phyloP scores from a whole-genome alignment of 2,113 vertebrate species.

The Rissa tridactyla region DNA sequence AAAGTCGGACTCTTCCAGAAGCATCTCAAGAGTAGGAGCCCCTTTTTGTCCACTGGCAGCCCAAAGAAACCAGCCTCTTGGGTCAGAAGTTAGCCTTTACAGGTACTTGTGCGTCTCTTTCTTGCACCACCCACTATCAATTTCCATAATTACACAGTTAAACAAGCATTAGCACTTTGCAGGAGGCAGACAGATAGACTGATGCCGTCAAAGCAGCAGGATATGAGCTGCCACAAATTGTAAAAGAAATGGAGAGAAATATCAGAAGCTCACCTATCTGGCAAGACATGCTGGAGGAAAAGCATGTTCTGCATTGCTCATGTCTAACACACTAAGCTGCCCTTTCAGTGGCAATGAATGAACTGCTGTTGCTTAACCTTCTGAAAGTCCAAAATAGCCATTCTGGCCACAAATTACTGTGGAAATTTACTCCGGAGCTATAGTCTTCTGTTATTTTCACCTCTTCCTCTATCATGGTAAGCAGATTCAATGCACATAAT shows the following conservation, averaged over 20 bases:
- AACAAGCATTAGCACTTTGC: neutral
- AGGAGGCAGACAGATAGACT: neutral
- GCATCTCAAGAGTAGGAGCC: neutral
- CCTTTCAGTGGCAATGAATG: neutral
- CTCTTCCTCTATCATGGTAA: neutral
- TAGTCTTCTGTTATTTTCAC: neutral
- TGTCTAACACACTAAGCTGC: neutral
- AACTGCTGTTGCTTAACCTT: neutral
- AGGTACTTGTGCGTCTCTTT: neutral
- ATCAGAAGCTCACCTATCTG: neutral
- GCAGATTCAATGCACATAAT: neutral
- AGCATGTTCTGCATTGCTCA: neutral
- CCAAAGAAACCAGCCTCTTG: neutral
- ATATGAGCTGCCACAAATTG: neutral
- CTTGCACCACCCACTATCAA: neutral
- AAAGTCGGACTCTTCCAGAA: neutral
- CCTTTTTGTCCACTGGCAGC: neutral
- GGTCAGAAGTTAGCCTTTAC: neutral
- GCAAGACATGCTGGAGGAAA: neutral
- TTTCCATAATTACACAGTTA: neutral
- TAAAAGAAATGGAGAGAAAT: neutral
- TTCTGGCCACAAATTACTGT: neutral
- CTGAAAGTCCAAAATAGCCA: neutral
- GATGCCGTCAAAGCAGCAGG: neutral
- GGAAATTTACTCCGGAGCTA: neutral